A percentile compares a stretch with the other conserved stretches of the same genome.
phyloP scores from a whole-genome alignment of 2,113 vertebrate genomes.

The Zosterops pallidus region DNA sequence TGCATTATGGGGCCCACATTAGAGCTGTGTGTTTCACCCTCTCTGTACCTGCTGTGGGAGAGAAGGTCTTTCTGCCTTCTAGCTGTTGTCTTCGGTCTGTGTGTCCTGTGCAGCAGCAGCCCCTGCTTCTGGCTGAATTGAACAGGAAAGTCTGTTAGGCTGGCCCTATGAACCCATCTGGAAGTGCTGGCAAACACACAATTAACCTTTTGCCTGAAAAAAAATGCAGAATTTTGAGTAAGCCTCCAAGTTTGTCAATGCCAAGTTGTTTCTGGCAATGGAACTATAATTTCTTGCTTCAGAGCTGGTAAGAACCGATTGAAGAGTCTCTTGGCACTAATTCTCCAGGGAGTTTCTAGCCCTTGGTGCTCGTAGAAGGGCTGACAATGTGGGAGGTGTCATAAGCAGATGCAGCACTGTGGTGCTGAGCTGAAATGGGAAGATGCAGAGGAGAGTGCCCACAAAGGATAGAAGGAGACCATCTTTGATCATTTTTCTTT shows the following conservation, averaged over 20 bases:
- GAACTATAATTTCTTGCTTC: neutral
- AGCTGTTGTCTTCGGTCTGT: neutral
- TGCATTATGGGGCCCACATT: no score
- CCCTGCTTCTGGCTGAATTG: neutral
- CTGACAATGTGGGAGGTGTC: neutral
- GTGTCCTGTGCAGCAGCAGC: neutral
- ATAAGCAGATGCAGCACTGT: neutral
- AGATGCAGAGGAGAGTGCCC: neutral
- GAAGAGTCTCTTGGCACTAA: neutral
- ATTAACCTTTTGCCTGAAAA: neutral
- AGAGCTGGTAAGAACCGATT: rapidly evolving
- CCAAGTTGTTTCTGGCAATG: neutral
- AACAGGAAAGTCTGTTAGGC: neutral
- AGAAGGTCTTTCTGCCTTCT: neutral
- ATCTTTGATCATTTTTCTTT: neutral
- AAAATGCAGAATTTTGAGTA: neutral
- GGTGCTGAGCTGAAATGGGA: neutral
- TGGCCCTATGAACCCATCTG: neutral
- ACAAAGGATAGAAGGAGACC: neutral
- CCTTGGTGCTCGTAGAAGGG: neutral
- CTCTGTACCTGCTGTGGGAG: neutral
- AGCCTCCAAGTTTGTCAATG: neutral
- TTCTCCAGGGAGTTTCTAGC: neutral
- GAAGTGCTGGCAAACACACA: neutral
- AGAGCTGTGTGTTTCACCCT: neutral